phyloP scores from a whole-genome alignment of 2,113 vertebrate genomes.

The Variabilichromis moorii region DNA sequence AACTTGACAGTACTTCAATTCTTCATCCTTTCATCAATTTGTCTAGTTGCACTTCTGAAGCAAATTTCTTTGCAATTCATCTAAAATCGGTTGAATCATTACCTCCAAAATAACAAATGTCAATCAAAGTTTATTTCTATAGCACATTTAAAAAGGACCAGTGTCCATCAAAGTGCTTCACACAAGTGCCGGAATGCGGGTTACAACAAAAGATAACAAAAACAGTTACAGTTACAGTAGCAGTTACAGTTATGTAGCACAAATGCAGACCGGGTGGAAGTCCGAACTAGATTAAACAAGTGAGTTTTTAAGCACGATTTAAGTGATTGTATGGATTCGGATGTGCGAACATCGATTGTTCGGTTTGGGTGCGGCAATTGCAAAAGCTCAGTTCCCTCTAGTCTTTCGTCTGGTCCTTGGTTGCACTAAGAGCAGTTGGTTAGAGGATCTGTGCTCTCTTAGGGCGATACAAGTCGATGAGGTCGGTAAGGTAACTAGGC shows the following conservation, averaged over 20 bases:
- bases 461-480: background rate
- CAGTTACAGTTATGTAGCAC: background rate
- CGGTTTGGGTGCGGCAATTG: background rate
- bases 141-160: background rate
- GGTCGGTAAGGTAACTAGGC: background rate
- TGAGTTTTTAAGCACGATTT: background rate
- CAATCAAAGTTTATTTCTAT: background rate
- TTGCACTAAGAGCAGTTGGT: background rate
- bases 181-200: fast-evolving
- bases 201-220: background rate
- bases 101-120: background rate
- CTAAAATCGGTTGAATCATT: fast-evolving
- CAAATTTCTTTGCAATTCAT: background rate
- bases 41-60: background rate
- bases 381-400: background rate
- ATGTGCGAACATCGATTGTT: fast-evolving
- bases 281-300: background rate
- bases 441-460: background rate
- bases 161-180: background rate
- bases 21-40: background rate
- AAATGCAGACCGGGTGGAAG: background rate
- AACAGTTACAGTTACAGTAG: fast-evolving
- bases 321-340: fast-evolving
- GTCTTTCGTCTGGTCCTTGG: background rate
- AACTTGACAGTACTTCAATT: background rate